These are phyloP conservation scores for Euplexia lucipara DNA, from an alignment of 2,888 invertebrate species.

Conservation along the genomic window DNA sequence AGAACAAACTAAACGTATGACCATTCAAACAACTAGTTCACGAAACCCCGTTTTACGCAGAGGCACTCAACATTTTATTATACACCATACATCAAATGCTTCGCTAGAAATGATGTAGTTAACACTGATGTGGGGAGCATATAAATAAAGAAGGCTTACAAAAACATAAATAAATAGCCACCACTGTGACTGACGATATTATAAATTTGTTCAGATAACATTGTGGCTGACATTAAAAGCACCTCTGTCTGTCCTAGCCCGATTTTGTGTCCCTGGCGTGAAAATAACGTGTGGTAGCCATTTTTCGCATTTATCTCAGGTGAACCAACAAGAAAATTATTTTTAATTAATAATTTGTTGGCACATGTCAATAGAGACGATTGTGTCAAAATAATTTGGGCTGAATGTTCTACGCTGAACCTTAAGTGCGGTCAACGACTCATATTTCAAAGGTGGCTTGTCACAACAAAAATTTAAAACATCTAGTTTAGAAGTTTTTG, in stretches of 20 bases:
- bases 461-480: too few relatives aligned
- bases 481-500: slow-evolving; percentile 13
- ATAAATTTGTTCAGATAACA: slow-evolving; percentile 66
- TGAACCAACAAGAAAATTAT: slow-evolving; percentile 46
- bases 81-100: slow-evolving; percentile 45
- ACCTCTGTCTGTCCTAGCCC: slow-evolving; percentile 56
- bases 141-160: slow-evolving; percentile 55
- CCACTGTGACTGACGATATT: slow-evolving; percentile 56
- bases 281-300: slow-evolving; percentile 44
- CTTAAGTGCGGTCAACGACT: slow-evolving; percentile 2
- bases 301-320: slow-evolving; percentile 52
- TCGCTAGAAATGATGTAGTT: slow-evolving; percentile 56
- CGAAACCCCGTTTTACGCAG: slow-evolving; percentile 33
- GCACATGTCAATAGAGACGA: neutral
- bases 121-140: slow-evolving; percentile 39
- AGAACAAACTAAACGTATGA: slow-evolving; percentile 28
- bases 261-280: slow-evolving; percentile 48
- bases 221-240: slow-evolving; percentile 61
- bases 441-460: slow-evolving; percentile 18
- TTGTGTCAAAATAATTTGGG: slow-evolving; percentile 12
- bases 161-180: slow-evolving; percentile 62
- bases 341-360: slow-evolving; percentile 19
- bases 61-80: slow-evolving; percentile 51
- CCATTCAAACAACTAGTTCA: slow-evolving; percentile 18
- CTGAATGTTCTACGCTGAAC: slow-evolving; percentile 6